Percentiles rank a stretch among this genome's conserved stretches.
These are phyloP conservation scores for Oxyura jamaicensis DNA, from an alignment of 2,113 vertebrate genomes.

Conservation along the genomic window DNA sequence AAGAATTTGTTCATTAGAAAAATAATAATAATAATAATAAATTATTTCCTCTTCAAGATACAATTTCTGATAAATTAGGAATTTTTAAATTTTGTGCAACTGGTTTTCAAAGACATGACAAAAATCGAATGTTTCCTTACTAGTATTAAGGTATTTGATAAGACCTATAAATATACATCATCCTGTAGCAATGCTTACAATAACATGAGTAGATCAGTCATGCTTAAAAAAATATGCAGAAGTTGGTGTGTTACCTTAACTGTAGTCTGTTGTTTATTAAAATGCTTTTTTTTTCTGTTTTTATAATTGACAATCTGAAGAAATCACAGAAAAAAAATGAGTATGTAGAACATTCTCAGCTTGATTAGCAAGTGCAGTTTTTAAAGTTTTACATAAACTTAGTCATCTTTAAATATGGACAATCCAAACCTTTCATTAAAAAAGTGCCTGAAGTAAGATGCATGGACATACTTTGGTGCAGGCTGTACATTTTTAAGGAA, in stretches of 20 bases:
- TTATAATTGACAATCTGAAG: background rate
- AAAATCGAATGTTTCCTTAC: background rate
- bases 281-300: background rate
- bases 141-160: background rate
- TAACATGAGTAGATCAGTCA: background rate
- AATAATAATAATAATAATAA: background rate
- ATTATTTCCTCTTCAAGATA: background rate
- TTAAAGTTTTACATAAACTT: background rate
- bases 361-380: background rate
- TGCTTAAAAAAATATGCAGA: background rate
- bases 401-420: background rate
- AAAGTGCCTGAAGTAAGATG: background rate
- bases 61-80: background rate
- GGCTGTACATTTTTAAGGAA: background rate
- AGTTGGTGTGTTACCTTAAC: background rate
- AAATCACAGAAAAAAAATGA: background rate
- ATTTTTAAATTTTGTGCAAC: background rate
- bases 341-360: background rate
- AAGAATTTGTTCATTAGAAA: background rate
- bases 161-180: background rate
- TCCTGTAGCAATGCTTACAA: background rate
- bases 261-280: background rate
- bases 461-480: background rate
- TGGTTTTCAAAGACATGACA: background rate
- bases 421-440: background rate